phyloP scores from a whole-genome alignment of 35 echinoderm and acorn worm species.

The Apostichopus parvimensis region DNA sequence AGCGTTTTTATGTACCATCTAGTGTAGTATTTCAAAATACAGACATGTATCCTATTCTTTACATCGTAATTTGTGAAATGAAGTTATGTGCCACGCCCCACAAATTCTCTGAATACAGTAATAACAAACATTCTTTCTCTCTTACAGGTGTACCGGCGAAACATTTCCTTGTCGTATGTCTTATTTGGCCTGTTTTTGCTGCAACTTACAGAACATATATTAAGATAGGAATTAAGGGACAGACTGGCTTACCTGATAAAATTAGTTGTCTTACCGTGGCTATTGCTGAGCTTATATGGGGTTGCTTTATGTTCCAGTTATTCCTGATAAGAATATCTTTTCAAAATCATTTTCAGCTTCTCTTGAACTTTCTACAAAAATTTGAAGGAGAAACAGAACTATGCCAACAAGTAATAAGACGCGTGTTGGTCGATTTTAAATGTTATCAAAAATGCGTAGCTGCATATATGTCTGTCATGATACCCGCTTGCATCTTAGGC shows the following conservation, averaged over 20 bases:
- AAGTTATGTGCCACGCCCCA: too few species aligned
- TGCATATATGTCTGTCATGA: constrained; percentile 23
- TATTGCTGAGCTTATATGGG: constrained; percentile 16
- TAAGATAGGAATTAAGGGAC: neutral
- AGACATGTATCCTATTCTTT: too few species aligned
- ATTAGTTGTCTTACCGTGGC: neutral
- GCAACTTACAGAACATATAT: constrained; percentile 43
- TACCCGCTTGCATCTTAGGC: neutral
- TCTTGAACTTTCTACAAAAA: neutral
- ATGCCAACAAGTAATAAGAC: constrained; percentile 10
- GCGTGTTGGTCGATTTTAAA: constrained; percentile 18
- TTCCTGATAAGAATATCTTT: constrained; percentile 31
- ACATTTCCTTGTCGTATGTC: neutral
- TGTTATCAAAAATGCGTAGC: constrained; percentile 25
- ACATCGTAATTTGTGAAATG: too few species aligned
- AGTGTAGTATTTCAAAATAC: too few species aligned
- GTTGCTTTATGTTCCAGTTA: constrained; percentile 17
- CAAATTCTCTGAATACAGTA: too few species aligned
- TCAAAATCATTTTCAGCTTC: constrained; percentile 19
- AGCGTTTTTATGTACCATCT: too few species aligned
- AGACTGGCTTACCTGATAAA: neutral
- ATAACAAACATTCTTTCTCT: neutral
- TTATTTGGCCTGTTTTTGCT: constrained; percentile 22
- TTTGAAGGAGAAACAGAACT: constrained; percentile 15
- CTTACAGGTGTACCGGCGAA: constrained; percentile 15